Conservation (phyloP, 2,888 invertebrate genomes). For the Unio delphinus region DNA sequence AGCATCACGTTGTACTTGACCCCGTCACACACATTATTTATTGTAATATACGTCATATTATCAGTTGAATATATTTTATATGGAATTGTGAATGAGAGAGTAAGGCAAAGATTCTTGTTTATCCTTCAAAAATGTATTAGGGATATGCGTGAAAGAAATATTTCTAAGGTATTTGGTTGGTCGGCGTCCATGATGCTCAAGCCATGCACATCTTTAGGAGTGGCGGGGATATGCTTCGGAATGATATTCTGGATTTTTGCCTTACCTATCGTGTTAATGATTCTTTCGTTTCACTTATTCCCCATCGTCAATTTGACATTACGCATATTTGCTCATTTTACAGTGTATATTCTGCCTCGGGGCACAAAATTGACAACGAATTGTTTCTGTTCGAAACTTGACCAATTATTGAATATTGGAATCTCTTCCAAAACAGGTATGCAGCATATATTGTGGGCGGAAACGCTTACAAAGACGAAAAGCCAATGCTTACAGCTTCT, state of each 20-base stretch:
- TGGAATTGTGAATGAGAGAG: slow-evolving; percentile 36
- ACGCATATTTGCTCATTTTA: slow-evolving; percentile 51
- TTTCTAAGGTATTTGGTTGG: slow-evolving; percentile 38
- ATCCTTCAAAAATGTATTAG: slow-evolving; percentile 48
- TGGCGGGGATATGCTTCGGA: slow-evolving; percentile 54
- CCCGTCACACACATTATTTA: slow-evolving; percentile 59
- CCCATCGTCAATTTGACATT: slow-evolving; percentile 60
- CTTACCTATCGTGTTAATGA: slow-evolving; percentile 43
- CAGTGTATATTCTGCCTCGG: slow-evolving; percentile 44
- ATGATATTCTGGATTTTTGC: slow-evolving; percentile 51
- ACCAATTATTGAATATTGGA: slow-evolving; percentile 3
- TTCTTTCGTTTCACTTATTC: slow-evolving; percentile 57
- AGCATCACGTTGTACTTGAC: slow-evolving; percentile 57
- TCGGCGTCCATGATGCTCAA: slow-evolving; percentile 46
- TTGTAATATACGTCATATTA: slow-evolving; percentile 57
- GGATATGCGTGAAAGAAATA: slow-evolving; percentile 50
- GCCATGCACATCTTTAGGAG: slow-evolving; percentile 61
- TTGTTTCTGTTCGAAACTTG: slow-evolving; percentile 4
- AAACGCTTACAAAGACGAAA: slow-evolving; percentile 14
- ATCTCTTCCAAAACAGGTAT: slow-evolving; percentile 7
- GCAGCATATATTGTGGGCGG: slow-evolving; percentile 22
- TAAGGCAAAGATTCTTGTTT: slow-evolving; percentile 42
- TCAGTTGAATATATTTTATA: slow-evolving; percentile 45
- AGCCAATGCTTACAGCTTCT: slow-evolving; percentile 31
- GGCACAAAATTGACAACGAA: slow-evolving; percentile 4